Evolutionary conservation across 2,888 invertebrate genomes (phyloP), one percentile per base, ranked within the genome.

Genomic region (Plebejus melissa): DNA sequence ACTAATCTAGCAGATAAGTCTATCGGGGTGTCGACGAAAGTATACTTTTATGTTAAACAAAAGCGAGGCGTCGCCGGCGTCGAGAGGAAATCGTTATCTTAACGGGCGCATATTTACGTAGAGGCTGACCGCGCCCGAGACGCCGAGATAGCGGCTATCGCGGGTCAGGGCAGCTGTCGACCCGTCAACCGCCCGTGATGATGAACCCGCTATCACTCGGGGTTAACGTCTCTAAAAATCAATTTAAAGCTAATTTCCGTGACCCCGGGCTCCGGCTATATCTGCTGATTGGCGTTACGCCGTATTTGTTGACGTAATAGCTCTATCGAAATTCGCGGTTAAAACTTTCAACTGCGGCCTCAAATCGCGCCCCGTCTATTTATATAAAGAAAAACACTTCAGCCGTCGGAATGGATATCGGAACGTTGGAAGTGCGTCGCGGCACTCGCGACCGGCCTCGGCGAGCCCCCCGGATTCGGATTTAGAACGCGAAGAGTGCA

Each of bases 31-130:
- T 86, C 87, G 85, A 82, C 85, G 82, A 85, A 86, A 86, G 86
- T 83, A 83, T 86, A 84, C 85, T 87, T 88, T 85, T 85, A 86
- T 87, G 86, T 85, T 84, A 83, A 86, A 87, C 87, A 88, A 89
- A 88, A 90, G 87, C 86, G 88, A 88, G 86, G 85, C 82, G 83
- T 82, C 82, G 84, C 80, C 83, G 88, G 87, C 87, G 86, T 83
- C 87, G 86, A 87, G 85, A 90, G 92, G 91, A 92, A 91, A 91
- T 87, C 84, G 87, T 91, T 91, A 93, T 92, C 92, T 92, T 88
- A 90, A 90, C 88, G 91, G 89, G 84, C 84, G 84, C 83, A 86
- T 90, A 90, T 91, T 90, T 91, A 89, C 90, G 91, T 91, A 85
- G 90, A 92, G 91, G 91, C 92, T 90, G 90, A 88, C 90, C 87